Conservation (phyloP, 2,113 vertebrate genomes). For the Psephotus haematonotus region DNA sequence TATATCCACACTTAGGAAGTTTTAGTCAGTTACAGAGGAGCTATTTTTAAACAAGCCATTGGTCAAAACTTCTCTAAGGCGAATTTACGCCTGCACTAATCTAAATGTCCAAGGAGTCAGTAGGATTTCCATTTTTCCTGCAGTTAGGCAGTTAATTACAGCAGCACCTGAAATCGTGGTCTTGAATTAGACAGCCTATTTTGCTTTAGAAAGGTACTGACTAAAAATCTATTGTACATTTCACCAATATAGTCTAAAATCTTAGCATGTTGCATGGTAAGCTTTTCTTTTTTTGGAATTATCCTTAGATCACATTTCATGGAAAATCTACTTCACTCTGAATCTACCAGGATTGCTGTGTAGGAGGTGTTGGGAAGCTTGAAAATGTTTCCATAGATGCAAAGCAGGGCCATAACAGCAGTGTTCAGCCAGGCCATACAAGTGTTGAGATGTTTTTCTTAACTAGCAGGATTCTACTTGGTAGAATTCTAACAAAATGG, state of each 20-base stretch:
- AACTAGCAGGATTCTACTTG: neutral
- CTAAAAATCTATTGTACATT: neutral
- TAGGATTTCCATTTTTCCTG: neutral
- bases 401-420: neutral
- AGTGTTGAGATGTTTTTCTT: neutral
- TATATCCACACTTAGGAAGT: neutral
- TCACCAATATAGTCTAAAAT: neutral
- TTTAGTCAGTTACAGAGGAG: neutral
- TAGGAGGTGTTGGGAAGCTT: neutral
- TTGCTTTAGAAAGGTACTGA: neutral
- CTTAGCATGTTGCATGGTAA: neutral
- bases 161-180: neutral
- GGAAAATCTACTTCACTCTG: neutral
- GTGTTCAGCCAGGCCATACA: neutral
- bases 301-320: neutral
- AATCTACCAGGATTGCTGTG: neutral
- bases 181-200: neutral
- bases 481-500: neutral
- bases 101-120: neutral
- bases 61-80: neutral
- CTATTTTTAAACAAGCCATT: neutral
- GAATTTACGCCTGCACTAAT: neutral
- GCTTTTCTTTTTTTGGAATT: neutral
- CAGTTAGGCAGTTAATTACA: neutral
- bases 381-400: constrained; percentile 25